Evolutionary conservation across 2,888 invertebrate species (phyloP).

Genomic region (Eristalinus sepulchralis): DNA sequence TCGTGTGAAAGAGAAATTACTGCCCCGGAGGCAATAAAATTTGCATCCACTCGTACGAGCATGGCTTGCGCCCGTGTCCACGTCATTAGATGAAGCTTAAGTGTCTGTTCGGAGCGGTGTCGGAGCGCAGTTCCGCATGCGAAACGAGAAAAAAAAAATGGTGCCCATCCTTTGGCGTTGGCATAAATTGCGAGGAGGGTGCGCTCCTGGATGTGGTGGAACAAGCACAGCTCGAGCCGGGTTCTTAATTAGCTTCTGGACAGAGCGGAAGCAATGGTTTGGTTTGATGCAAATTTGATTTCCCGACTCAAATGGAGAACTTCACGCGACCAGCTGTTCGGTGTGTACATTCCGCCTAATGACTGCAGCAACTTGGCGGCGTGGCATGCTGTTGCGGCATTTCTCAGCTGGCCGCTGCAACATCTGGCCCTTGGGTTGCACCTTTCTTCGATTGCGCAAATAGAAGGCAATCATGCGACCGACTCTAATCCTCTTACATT

Average conservation of each 20-base stretch:
- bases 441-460: not conserved
- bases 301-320: conserved; percentile 50
- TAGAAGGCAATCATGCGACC: conserved; percentile 43
- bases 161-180: not conserved
- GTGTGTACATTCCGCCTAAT: conserved; percentile 20
- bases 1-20: conserved; percentile 8
- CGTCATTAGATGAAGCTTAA: conserved; percentile 22
- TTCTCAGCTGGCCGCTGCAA: not conserved
- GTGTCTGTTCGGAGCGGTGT: not conserved
- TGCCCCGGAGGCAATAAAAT: not conserved
- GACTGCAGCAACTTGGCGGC: conserved; percentile 25
- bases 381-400: not conserved
- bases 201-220: not conserved
- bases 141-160: no score
- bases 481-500: conserved; percentile 7
- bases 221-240: not conserved
- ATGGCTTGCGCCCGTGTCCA: not conserved
- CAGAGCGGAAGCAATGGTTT: conserved; percentile 24
- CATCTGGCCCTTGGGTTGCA: not conserved
- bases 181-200: not conserved
- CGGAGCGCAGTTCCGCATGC: conserved; percentile 8
- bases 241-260: conserved; percentile 33
- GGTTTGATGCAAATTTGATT: conserved; percentile 64
- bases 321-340: conserved; percentile 52
- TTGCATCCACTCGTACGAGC: conserved; percentile 2